phyloP scores from a whole-genome alignment of 2,888 invertebrate species.

The Julus scandinavius region DNA sequence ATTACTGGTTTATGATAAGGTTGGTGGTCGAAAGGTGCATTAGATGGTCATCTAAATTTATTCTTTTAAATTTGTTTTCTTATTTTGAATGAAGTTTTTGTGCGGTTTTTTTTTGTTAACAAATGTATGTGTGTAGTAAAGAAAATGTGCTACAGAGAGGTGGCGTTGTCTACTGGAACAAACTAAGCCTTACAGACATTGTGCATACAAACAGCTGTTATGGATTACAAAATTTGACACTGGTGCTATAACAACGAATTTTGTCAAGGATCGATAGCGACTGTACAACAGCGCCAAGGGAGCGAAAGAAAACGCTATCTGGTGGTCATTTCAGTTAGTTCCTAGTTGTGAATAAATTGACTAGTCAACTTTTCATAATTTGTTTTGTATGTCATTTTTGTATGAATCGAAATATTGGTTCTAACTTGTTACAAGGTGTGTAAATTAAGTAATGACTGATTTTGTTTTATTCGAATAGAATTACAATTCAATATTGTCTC shows the following conservation, averaged over 20 bases:
- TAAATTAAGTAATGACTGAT: too few relatives aligned
- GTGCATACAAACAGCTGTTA: not conserved
- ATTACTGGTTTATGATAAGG: too few relatives aligned
- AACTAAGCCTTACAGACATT: not conserved
- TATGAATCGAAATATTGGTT: too few relatives aligned
- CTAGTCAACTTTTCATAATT: slow-evolving; percentile 1
- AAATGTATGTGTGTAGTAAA: not conserved
- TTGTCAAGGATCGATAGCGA: not conserved
- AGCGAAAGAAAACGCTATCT: not conserved
- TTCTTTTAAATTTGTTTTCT: not conserved
- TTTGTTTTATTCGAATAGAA: too few relatives aligned
- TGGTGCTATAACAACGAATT: too few relatives aligned
- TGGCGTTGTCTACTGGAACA: not conserved
- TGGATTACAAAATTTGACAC: not conserved
- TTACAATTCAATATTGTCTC: too few relatives aligned
- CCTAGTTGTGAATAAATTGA: slow-evolving; percentile 39
- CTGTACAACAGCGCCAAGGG: not conserved
- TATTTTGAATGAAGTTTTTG: not conserved
- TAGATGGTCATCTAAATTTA: not conserved
- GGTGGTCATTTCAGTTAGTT: not conserved
- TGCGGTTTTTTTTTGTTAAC: not conserved
- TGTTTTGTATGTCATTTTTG: too few relatives aligned
- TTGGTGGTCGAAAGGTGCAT: not conserved
- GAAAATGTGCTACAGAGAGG: not conserved
- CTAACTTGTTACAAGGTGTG: too few relatives aligned